A percentile compares a stretch with the other conserved stretches of the same genome.
phyloP scores from a whole-genome alignment of 2,113 vertebrate genomes.

The Microcebus ravelobensis region DNA sequence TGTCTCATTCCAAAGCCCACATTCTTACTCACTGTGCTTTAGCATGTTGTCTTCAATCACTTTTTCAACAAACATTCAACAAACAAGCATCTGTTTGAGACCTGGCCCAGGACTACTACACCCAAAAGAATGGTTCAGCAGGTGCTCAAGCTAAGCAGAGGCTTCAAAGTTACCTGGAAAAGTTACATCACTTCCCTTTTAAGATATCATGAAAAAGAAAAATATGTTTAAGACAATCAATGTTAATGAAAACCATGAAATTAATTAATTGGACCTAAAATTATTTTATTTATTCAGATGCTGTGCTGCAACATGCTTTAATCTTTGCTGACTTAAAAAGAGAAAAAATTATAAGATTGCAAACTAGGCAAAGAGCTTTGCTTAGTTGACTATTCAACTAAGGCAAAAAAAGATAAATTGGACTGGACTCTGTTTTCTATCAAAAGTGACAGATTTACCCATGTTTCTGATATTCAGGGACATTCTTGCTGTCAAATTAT shows the following conservation, averaged over 20 bases:
- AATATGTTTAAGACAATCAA: neutral
- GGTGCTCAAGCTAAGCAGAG: neutral
- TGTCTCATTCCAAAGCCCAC: neutral
- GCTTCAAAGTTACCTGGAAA: neutral
- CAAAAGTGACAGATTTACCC: constrained; percentile 54
- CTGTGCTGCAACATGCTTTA: neutral
- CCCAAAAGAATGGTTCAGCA: no score
- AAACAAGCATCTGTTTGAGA: neutral
- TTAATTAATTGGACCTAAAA: neutral
- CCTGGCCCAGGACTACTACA: neutral
- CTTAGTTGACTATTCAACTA: neutral
- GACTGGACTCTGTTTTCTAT: constrained; percentile 51
- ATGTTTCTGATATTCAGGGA: constrained; percentile 46
- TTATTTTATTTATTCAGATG: constrained; percentile 4
- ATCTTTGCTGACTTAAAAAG: neutral
- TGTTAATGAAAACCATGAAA: neutral
- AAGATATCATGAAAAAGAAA: neutral
- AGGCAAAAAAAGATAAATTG: constrained; percentile 49
- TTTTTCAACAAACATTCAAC: neutral
- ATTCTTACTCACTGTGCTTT: neutral
- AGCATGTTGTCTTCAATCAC: neutral
- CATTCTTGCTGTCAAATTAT: constrained; percentile 73
- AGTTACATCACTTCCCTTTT: neutral
- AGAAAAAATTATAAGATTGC: neutral
- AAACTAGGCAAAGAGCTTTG: neutral